These are phyloP conservation scores for Pseudopodoces humilis DNA, from an alignment of 2,113 vertebrate species.

Conservation along the genomic window DNA sequence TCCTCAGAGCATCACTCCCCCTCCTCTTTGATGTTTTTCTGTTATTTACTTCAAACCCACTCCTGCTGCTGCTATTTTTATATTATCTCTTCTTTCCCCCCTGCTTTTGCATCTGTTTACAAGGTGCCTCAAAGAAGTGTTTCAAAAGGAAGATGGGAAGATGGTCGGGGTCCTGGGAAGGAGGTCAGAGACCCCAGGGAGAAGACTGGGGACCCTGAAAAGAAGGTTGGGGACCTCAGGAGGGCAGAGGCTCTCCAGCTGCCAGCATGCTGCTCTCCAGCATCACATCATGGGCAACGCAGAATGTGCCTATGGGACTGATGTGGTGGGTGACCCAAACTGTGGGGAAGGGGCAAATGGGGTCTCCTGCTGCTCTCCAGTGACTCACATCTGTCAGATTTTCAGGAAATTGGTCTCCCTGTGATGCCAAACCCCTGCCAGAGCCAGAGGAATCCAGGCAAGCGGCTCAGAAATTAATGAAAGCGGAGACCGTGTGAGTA, in stretches of 20 bases:
- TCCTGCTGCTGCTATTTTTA: constrained; percentile 49
- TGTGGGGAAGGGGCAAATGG: fast-evolving
- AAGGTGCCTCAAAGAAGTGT: not conserved
- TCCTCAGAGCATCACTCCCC: constrained; percentile 2
- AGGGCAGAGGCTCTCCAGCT: not conserved
- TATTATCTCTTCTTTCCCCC: not conserved
- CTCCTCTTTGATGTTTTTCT: constrained; percentile 44
- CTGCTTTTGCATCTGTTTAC: not conserved
- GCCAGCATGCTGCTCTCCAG: fast-evolving
- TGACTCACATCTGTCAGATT: not conserved
- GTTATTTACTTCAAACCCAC: constrained; percentile 45
- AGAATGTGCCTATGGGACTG: not conserved
- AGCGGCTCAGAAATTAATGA: constrained; percentile 3
- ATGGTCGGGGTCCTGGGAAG: not conserved
- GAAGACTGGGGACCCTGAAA: not conserved
- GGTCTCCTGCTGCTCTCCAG: not conserved
- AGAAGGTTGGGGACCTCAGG: not conserved
- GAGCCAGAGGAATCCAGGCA: not conserved
- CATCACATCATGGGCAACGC: fast-evolving
- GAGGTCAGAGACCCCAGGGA: not conserved
- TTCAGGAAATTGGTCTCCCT: not conserved
- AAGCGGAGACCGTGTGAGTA: not conserved
- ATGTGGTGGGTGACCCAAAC: not conserved
- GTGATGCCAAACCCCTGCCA: not conserved
- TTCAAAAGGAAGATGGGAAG: not conserved